Base-by-base conservation (phyloP, 2,888 invertebrate genomes). In the Bombyx huttoni region DNA sequence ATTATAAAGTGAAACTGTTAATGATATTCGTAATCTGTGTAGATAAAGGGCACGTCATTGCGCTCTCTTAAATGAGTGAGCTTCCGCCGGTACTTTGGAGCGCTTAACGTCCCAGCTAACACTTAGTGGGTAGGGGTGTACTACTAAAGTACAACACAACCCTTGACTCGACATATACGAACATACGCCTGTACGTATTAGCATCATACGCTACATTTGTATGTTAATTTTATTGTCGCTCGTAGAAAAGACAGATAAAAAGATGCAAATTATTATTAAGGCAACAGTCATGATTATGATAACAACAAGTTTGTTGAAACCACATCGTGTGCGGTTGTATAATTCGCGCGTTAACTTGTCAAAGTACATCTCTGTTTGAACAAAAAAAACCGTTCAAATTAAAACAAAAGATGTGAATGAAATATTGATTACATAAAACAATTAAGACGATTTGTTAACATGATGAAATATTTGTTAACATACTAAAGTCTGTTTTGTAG, bases 221-320 rank as follows among this genome's bases (percentile, higher is more conserved):
- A 87, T 87, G 86, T 64, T 69, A 86, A 87, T 86, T 77, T 79
- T 74, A 86, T 75, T 66, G 65, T 68, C 57, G 63, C 68, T 69
- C 65, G 62, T 64, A 74, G 64, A 80, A 84, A 86, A 85, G 73
- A 75, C 68, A 76, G 74, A 65, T 75, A 82, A 85, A 85, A 83
- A 40, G 40, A 74, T 80, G 65, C 69, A 73, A 70, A 81, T 77
- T 71, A 77, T 73, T 61, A 50, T 34, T 47, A 47, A 24, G 45
- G 58, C 65, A 65, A 62, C 54, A 63, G 63, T 63, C 65, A 57
- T 56, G 59, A 63, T 63, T 60, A 73, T 66, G 66, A 66, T 61
- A 63, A 62, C 67, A 63, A 63, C 71, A 60, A 66, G 63, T 73
- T 67, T 65, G 69, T 73, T 69, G 61, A 61, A 56, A 62, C 73